Base-by-base conservation (phyloP, 2,113 vertebrate species). In the Datnioides undecimradiatus region DNA sequence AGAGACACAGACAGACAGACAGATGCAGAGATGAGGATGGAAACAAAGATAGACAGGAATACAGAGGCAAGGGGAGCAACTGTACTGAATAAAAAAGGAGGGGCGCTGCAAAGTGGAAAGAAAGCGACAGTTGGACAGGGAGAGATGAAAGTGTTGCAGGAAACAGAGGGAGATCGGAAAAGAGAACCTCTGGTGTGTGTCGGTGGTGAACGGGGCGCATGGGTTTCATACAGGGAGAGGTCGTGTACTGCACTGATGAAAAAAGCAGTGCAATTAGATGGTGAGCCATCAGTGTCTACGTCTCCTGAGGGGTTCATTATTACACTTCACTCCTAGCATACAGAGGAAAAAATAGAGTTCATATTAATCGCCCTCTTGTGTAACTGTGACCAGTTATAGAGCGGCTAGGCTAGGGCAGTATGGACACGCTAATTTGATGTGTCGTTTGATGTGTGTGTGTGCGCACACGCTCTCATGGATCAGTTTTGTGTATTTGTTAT, bases 261-360 rank as follows among this genome's bases (percentile, higher is more conserved):
- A 94, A 94, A 95, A 94, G 84, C 80, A 91, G 88, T 58, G 79
- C 92, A 95, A 94, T 94, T 95, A 95, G 87, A 91, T 88, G 89
- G 82, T 84, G 90, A 91, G 91, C 91, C 93, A 93, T 93, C 91
- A 92, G 91, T 89, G 91, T 92, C 87, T 88, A 68, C 0, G 55
- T 89, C 91, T 92, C 92, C 85, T 84, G 81, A 73, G 91, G 90
- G 83, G 57, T 82, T 92, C 89, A 88, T 93, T 93, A 91, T 91
- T 87, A 91, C 84, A 89, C 87, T 88, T 89, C 89, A 83, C 82
- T 91, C 85, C 81, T 69, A 87, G 86, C 79, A 80, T 70, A 83
- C 74, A 82, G 77, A 88, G 84, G 84, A 82, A 82, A 87, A 90
- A 85, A 87, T 85, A 82, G 82, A 89, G 83, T 88, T 84, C 63